A percentile compares a stretch with the other conserved stretches of the same genome.
These are phyloP conservation scores for Lucilia cuprina DNA, from an alignment of 1,140 invertebrate species.

Conservation along the genomic window DNA sequence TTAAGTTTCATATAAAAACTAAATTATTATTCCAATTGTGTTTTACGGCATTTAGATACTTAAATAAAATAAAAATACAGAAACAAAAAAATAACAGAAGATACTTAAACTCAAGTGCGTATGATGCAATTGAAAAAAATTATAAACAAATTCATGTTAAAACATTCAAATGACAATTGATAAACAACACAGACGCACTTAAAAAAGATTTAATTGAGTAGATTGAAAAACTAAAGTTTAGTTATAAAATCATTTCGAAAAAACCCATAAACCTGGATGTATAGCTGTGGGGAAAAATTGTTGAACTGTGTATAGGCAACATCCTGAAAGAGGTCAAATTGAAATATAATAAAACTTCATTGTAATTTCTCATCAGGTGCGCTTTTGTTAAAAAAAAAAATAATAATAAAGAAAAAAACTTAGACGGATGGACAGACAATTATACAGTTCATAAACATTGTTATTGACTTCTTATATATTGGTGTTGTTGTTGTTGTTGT, in stretches of 20 bases:
- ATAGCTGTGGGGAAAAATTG: background rate
- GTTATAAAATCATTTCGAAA: background rate
- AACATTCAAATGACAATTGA: background rate
- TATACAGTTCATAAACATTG: background rate
- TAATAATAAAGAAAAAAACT: background rate
- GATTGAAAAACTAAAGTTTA: too few species aligned
- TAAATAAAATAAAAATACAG: background rate
- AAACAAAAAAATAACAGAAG: background rate
- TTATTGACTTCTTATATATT: background rate
- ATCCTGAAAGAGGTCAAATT: conserved; percentile 43
- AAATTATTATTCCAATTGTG: conserved; percentile 41
- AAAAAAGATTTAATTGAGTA: too few species aligned
- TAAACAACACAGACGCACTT: conserved; percentile 1
- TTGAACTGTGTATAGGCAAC: background rate
- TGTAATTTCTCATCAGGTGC: conserved; percentile 42
- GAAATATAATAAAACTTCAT: conserved; percentile 19
- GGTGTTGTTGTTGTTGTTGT: conserved; percentile 25
- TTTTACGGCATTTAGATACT: conserved; percentile 7
- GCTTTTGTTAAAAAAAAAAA: conserved; percentile 14
- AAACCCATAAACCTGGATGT: too few species aligned
- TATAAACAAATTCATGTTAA: background rate
- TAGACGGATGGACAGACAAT: background rate
- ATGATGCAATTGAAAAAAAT: conserved; percentile 36
- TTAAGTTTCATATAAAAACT: background rate
- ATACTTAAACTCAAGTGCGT: conserved; percentile 20